Conservation (phyloP, 2,888 invertebrate genomes). For the Phaonia tiefii region DNA sequence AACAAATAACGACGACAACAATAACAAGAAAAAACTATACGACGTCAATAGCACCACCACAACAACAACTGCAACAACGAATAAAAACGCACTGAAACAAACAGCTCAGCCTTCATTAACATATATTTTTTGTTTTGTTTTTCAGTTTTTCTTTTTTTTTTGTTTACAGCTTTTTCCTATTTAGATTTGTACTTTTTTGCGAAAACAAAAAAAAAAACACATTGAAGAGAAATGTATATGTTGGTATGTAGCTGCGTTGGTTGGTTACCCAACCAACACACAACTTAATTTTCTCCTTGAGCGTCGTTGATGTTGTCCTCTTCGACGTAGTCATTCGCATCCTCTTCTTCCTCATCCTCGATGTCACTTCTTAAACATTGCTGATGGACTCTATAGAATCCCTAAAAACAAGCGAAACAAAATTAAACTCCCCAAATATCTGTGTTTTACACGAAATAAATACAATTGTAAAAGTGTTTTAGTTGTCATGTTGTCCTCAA, state of each 20-base stretch:
- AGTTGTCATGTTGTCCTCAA: slow-evolving; percentile 2
- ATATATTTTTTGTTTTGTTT: slow-evolving; percentile 50
- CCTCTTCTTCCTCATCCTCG: too few species aligned
- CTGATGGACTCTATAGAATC: too few species aligned
- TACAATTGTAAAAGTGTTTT: slow-evolving; percentile 51
- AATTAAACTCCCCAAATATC: not conserved
- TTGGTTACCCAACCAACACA: not conserved
- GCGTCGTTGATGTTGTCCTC: too few species aligned
- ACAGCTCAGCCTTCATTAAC: slow-evolving; percentile 63
- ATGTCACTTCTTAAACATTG: too few species aligned
- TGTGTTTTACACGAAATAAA: slow-evolving; percentile 22
- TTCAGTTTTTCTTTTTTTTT: too few species aligned
- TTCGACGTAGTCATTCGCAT: too few species aligned
- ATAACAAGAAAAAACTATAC: slow-evolving; percentile 25
- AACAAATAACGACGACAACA: slow-evolving; percentile 15
- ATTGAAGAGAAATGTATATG: not conserved
- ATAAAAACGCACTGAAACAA: slow-evolving; percentile 51
- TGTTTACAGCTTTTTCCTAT: slow-evolving; percentile 24
- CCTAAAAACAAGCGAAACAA: not conserved
- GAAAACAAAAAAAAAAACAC: slow-evolving; percentile 21
- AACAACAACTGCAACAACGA: slow-evolving; percentile 14
- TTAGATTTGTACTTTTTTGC: slow-evolving; percentile 2
- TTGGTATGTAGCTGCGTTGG: not conserved
- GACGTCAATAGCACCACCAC: slow-evolving; percentile 45
- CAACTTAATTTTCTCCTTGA: too few species aligned